A percentile compares a stretch with the other conserved stretches of the same genome.
Evolutionary conservation across 2,113 vertebrate genomes (phyloP).

Genomic region (Stegostoma tigrinum): DNA sequence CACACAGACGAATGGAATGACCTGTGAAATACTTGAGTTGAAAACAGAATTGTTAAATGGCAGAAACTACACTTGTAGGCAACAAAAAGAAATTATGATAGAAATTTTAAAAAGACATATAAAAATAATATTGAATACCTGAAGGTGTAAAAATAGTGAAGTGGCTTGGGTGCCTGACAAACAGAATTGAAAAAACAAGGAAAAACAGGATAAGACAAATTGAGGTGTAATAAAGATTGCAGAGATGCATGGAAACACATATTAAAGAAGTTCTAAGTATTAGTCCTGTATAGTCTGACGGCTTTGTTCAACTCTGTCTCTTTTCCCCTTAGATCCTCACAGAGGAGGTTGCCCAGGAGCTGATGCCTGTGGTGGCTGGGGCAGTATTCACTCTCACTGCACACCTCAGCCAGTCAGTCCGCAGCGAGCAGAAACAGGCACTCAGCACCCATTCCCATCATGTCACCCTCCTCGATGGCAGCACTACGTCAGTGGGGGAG

Average conservation of each 20-base stretch:
- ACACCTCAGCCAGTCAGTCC: slow-evolving; percentile 84
- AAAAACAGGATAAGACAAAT: not conserved
- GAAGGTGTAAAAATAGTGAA: not conserved
- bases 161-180: not conserved
- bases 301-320: not conserved
- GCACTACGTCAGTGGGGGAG: slow-evolving; percentile 47
- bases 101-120: not conserved
- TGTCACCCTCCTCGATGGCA: slow-evolving; percentile 52
- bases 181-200: not conserved
- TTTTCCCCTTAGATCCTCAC: slow-evolving; percentile 71
- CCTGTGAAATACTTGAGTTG: not conserved
- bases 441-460: slow-evolving; percentile 50
- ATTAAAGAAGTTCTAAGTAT: not conserved
- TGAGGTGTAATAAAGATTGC: not conserved
- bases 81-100: not conserved
- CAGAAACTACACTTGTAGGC: too few relatives aligned
- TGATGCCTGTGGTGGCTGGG: slow-evolving; percentile 91
- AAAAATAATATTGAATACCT: not conserved
- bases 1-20: not conserved
- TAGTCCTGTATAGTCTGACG: not conserved
- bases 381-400: slow-evolving; percentile 91
- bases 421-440: slow-evolving; percentile 83
- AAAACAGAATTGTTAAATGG: not conserved
- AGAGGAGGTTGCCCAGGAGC: slow-evolving; percentile 82
- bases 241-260: not conserved